phyloP scores from a whole-genome alignment of 2,113 vertebrate genomes.

The Poecile atricapillus region DNA sequence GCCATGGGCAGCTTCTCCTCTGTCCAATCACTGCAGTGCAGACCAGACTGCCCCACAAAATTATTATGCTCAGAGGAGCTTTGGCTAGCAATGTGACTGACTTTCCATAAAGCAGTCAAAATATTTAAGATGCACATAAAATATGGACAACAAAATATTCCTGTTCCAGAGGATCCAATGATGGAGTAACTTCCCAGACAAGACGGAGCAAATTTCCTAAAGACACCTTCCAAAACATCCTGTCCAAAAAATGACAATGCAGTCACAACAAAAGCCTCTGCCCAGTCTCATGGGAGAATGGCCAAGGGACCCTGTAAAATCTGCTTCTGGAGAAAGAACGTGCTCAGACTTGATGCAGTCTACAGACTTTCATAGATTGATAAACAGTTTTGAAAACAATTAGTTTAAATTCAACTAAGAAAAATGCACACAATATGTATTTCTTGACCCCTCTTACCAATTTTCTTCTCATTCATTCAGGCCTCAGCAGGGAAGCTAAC shows the following conservation, averaged over 20 bases:
- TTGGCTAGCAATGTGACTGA: background rate
- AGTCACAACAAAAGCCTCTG: background rate
- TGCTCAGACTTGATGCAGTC: background rate
- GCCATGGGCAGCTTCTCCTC: background rate
- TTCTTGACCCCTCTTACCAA: background rate
- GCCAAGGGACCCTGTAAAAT: background rate
- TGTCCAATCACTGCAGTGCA: rapidly evolving
- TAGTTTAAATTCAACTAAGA: background rate
- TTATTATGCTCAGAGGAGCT: rapidly evolving
- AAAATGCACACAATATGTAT: background rate
- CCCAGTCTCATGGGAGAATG: background rate
- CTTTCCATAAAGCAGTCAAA: background rate
- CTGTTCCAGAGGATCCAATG: background rate
- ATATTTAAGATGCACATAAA: background rate
- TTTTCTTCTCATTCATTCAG: background rate
- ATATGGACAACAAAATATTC: background rate
- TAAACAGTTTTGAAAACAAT: background rate
- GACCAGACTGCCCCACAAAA: background rate
- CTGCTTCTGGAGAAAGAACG: background rate
- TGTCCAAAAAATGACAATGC: background rate
- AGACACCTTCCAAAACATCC: background rate
- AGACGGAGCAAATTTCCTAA: background rate
- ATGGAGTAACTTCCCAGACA: background rate
- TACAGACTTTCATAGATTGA: background rate
- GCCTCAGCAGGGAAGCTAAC: background rate